Conservation (phyloP, 2,113 vertebrate species). For the Brachyhypopomus gauderio region DNA sequence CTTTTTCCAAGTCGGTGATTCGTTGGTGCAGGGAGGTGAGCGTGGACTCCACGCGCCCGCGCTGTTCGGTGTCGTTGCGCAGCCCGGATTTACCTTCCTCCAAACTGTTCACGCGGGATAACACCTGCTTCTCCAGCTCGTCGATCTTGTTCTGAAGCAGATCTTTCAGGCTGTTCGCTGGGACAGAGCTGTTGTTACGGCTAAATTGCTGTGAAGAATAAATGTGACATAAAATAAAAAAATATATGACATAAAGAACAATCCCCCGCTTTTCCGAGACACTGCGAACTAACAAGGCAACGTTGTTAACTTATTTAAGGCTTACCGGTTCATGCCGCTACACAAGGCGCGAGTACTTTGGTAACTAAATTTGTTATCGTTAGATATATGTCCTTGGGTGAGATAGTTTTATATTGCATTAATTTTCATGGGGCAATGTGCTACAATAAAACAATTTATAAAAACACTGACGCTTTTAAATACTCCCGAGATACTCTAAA, state of each 20-base stretch:
- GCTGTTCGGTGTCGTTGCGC: conserved; percentile 90
- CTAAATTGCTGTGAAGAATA: conserved; percentile 83
- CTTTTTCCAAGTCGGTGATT: conserved; percentile 97
- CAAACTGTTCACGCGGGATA: conserved; percentile 92
- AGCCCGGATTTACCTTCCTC: conserved; percentile 88
- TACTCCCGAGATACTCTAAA: not conserved
- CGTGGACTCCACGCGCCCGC: conserved; percentile 91
- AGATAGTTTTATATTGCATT: not conserved
- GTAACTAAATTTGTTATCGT: conserved; percentile 36
- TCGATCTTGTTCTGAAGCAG: conserved; percentile 95
- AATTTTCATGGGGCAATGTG: not conserved
- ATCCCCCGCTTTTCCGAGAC: not conserved
- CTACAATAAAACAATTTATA: too few relatives aligned
- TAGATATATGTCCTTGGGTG: conserved; percentile 33
- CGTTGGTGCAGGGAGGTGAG: conserved; percentile 93
- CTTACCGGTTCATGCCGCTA: conserved; percentile 18
- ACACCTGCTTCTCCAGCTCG: conserved; percentile 93
- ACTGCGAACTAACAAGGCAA: not conserved
- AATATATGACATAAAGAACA: not conserved
- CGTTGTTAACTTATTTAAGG: conserved; percentile 38
- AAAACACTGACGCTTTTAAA: too few relatives aligned
- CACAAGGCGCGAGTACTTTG: not conserved
- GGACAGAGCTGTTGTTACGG: conserved; percentile 89
- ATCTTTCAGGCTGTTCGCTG: conserved; percentile 91
- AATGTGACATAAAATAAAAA: not conserved